Percentiles rank a stretch among this genome's conserved stretches.
Evolutionary conservation across 1,140 invertebrate species (phyloP).

Genomic region (Kradibia gibbosae): DNA sequence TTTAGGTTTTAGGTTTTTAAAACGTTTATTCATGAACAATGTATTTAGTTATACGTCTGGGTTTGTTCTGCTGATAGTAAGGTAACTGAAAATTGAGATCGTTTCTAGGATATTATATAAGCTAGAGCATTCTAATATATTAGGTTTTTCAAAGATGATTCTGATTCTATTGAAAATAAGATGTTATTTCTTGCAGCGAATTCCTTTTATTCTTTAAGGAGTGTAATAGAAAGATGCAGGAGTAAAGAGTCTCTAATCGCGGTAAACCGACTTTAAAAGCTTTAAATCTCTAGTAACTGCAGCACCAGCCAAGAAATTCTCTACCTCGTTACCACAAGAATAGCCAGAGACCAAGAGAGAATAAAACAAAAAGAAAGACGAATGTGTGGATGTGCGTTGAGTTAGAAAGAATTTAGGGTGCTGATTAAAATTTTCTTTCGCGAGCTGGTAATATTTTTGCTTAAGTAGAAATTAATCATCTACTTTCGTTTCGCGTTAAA

Average conservation of each 20-base stretch:
- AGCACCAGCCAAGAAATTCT: slow-evolving; percentile 22
- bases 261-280: slow-evolving; percentile 25
- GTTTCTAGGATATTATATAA: not conserved
- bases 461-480: too few species aligned
- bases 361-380: not conserved
- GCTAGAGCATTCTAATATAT: not conserved
- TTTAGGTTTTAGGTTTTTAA: too few species aligned
- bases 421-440: not conserved
- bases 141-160: not conserved
- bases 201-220: not conserved
- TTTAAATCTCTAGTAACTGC: slow-evolving; percentile 35
- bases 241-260: slow-evolving; percentile 25
- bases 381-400: not conserved
- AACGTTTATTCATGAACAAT: too few species aligned
- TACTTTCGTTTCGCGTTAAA: too few species aligned
- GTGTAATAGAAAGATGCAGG: not conserved
- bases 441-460: too few species aligned
- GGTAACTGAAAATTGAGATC: not conserved
- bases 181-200: slow-evolving; percentile 10
- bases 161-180: slow-evolving; percentile 1
- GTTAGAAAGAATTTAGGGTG: not conserved
- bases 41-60: too few species aligned
- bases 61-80: too few species aligned
- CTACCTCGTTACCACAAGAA: slow-evolving; percentile 22
- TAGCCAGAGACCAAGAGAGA: not conserved